Conservation (phyloP, 2,888 invertebrate genomes). For the Caenorhabditis sulstoni region DNA sequence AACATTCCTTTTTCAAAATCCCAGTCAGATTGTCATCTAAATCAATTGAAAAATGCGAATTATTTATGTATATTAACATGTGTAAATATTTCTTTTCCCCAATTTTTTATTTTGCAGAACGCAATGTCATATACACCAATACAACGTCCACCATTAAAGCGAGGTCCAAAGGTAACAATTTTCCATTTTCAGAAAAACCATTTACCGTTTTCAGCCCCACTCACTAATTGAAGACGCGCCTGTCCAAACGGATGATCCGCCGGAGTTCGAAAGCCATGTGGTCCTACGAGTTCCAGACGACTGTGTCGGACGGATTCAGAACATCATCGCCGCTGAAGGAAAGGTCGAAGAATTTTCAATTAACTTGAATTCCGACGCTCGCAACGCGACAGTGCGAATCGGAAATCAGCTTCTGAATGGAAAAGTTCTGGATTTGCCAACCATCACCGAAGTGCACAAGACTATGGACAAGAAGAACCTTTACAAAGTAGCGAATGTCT, state of each 20-base stretch:
- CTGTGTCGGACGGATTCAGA: constrained; percentile 64
- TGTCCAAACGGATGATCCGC: constrained; percentile 60
- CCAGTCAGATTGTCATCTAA: not conserved
- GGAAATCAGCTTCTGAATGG: constrained; percentile 70
- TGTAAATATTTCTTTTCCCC: not conserved
- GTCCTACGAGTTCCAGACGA: constrained; percentile 75
- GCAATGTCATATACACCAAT: constrained; percentile 8
- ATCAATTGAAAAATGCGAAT: not conserved
- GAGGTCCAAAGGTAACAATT: constrained; percentile 43
- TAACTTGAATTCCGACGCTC: constrained; percentile 69
- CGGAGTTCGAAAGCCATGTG: constrained; percentile 78
- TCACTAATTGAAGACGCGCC: constrained; percentile 30
- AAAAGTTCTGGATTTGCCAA: constrained; percentile 77
- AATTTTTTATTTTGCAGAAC: constrained; percentile 7
- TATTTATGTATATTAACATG: not conserved
- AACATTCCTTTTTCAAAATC: not conserved
- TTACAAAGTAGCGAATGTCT: constrained; percentile 97
- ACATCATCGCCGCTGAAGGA: constrained; percentile 57
- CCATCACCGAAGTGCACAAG: constrained; percentile 84
- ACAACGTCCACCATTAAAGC: constrained; percentile 15
- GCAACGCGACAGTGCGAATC: constrained; percentile 70
- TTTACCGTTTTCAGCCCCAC: constrained; percentile 26
- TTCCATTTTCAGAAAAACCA: not conserved
- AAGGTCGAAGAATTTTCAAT: constrained; percentile 69
- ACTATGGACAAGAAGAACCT: constrained; percentile 96